Evolutionary conservation across 2,113 vertebrate species (phyloP), one percentile per base, ranked within the genome.

Genomic region (Oncorhynchus gorbuscha): DNA sequence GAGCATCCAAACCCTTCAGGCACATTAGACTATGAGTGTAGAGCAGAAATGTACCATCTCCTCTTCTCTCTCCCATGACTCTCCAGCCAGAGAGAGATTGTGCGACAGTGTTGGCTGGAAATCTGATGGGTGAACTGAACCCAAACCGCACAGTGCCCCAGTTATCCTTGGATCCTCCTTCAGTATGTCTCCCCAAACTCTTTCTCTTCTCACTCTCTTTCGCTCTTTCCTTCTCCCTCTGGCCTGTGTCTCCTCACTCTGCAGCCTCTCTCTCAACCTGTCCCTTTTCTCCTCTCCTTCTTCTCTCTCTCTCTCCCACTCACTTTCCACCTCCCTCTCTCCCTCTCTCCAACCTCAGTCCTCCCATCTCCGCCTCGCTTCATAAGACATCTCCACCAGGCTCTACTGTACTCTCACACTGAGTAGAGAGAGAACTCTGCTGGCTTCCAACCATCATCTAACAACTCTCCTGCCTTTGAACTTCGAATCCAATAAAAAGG

Each of bases 381-480:
- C 85, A 86, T 86, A 85, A 84, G 84, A 83, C 80, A 81, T 81
- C 83, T 91, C 81, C 88, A 89, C 91, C 88, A 86, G 84, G 79
- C 16, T 55, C 51, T 55, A 45, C 84, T 69, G 89, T 83, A 85
- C 87, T 90, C 91, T 83, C 75, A 79, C 78, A 78, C 26, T 48
- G 78, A 86, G 88, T 91, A 87, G 77, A 83, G 76, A 68, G 65
- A 85, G 85, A 91, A 87, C 79, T 79, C 78, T 70, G 67, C 72
- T 86, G 86, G 87, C 89, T 87, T 80, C 81, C 71, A 72, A 55
- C 68, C 79, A 70, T 82, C 76, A 83, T 84, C 80, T 79, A 75
- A 76, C 74, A 78, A 86, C 79, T 74, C 78, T 74, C 32, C 26
- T 76, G 61, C 81, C 80, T 86, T 88, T 85, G 74, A 86, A 87